Percentiles rank a stretch among this genome's conserved stretches.
Conservation (phyloP, 2,113 vertebrate species). For the Numenius arquata region DNA sequence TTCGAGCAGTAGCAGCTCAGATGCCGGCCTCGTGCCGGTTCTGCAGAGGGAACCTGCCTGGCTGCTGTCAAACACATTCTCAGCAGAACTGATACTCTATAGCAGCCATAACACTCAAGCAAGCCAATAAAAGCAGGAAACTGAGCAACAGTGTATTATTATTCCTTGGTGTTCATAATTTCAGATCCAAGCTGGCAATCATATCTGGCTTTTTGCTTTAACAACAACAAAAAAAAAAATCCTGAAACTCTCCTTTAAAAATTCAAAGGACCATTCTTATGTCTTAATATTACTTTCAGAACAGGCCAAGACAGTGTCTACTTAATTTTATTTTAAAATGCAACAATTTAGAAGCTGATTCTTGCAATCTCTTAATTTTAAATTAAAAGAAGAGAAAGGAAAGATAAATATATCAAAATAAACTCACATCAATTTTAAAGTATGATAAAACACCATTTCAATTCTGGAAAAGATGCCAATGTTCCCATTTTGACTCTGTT, state of each 20-base stretch:
- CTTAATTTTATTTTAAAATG: background rate
- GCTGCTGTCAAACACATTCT: constrained; percentile 13
- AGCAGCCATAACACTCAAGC: background rate
- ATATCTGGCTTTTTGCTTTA: background rate
- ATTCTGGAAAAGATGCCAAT: background rate
- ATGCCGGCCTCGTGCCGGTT: background rate
- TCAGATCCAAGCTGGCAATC: background rate
- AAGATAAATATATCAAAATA: background rate
- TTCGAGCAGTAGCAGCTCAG: background rate
- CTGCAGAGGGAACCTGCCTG: constrained; percentile 5
- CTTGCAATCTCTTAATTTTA: background rate
- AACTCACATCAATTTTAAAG: background rate
- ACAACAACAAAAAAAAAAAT: background rate
- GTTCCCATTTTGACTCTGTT: background rate
- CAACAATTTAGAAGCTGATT: background rate
- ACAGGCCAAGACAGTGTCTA: background rate
- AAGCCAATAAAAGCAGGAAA: constrained; percentile 22
- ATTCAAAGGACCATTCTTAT: background rate
- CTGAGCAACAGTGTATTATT: background rate
- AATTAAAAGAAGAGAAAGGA: background rate
- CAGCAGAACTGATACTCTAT: background rate
- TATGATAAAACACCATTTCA: background rate
- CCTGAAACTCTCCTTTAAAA: background rate
- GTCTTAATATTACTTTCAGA: background rate
- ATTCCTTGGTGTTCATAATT: background rate